Percentiles rank a stretch among this genome's conserved stretches.
These are phyloP conservation scores for Arbacia lixula DNA, from an alignment of 53 echinoderm and acorn worm species.

Conservation along the genomic window DNA sequence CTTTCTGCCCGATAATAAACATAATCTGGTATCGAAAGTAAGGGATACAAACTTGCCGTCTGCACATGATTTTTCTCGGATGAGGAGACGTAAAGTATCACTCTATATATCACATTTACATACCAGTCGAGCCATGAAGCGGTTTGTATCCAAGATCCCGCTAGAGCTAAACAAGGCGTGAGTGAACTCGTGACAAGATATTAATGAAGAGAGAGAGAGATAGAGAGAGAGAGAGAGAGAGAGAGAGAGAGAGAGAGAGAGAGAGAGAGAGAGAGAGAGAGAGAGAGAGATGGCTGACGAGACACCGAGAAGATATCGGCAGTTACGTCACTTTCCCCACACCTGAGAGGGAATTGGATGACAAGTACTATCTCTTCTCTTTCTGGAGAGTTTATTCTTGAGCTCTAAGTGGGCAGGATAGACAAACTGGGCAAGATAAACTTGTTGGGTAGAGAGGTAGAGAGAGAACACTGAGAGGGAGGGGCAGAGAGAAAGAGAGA, in stretches of 20 bases:
- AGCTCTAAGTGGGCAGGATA: constrained; percentile 47
- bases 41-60: too few species aligned
- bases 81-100: constrained; percentile 16
- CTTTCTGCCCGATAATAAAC: too few species aligned
- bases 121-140: constrained; percentile 15
- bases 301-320: constrained; percentile 30
- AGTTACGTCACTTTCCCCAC: constrained; percentile 25
- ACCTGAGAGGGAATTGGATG: constrained; percentile 49
- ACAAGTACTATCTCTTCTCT: constrained; percentile 47
- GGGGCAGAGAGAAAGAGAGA: constrained; percentile 1
- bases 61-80: neutral
- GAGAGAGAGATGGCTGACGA: neutral
- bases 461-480: neutral
- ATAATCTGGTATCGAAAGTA: too few species aligned
- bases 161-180: constrained; percentile 26
- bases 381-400: constrained; percentile 49
- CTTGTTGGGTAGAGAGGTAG: constrained; percentile 21
- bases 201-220: neutral
- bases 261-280: neutral
- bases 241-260: neutral
- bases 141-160: constrained; percentile 39
- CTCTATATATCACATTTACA: constrained; percentile 49
- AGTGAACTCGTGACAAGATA: neutral
- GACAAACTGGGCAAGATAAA: constrained; percentile 50
- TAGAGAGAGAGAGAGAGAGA: neutral